phyloP scores from a whole-genome alignment of 2,888 invertebrate species.

The Machimus rusticus region DNA sequence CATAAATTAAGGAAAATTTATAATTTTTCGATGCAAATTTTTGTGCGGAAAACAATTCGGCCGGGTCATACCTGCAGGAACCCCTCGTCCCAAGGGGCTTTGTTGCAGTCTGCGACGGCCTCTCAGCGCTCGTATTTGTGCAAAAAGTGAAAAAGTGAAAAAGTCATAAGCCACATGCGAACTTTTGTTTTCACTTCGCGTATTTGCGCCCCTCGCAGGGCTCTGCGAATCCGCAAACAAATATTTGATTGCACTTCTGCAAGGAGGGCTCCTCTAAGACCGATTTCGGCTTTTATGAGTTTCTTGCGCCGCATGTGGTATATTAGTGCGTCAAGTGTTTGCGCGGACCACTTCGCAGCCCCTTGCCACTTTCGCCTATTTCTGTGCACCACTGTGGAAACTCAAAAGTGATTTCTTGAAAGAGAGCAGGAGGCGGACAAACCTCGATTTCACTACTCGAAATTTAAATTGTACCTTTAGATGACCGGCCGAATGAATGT shows the following conservation, averaged over 20 bases:
- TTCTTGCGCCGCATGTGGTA: constrained; percentile 45
- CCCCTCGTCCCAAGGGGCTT: neutral
- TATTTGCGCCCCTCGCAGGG: neutral
- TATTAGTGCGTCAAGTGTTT: constrained; percentile 47
- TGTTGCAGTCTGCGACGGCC: neutral
- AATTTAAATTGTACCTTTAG: neutral
- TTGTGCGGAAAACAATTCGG: neutral
- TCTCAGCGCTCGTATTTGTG: neutral
- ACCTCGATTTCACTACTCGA: neutral
- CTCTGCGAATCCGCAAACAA: neutral
- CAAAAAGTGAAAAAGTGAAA: neutral
- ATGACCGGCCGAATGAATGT: neutral
- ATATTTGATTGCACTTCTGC: constrained; percentile 17
- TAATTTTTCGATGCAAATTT: constrained; percentile 45
- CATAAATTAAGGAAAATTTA: constrained; percentile 48
- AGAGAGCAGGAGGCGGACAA: neutral
- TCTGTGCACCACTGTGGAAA: neutral
- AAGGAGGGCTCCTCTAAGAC: neutral
- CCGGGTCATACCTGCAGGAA: neutral
- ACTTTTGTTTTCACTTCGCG: constrained; percentile 22
- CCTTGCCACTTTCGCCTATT: neutral
- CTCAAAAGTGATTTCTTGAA: neutral
- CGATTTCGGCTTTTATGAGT: constrained; percentile 14
- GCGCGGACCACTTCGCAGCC: constrained; percentile 41
- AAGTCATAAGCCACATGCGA: constrained; percentile 38